Base-by-base conservation (phyloP, 2,888 invertebrate genomes). In the Hymenopus coronatus region DNA sequence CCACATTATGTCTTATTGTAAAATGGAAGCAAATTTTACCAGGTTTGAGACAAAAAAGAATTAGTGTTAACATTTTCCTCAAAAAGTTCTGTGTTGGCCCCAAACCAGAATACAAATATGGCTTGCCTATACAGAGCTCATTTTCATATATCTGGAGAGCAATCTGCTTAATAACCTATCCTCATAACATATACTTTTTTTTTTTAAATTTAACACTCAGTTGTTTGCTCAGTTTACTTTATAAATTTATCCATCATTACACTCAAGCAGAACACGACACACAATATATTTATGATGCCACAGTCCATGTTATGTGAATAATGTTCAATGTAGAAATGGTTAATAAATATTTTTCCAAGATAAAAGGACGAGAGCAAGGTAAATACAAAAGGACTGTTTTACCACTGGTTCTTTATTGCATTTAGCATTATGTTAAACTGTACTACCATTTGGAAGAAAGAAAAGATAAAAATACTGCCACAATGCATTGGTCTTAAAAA, bases 1-100 rank as follows among this genome's bases (percentile, higher is more conserved):
- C 87, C 54, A 20, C 25, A 87, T 81, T 87, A 82, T 87, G 82
- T 70, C 82, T 87, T 87, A 87, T 87, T 87, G 87, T 87, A 27
- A 82, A 82, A 25, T 87, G 87, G 87, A 87, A 87, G 87, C 82
- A 82, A 87, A 82, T 86, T 28, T 87, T 40, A 7, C 82, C 82
- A n/a, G 20, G 54, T 70, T 70, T 70, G 20, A 20, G 54, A 25
- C 15, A 70, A 70, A 70, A 70, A 70, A 70, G 54, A 70, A 70
- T 15, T 20, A 70, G 3, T 70, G 54, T 70, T n/a, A 20, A 70
- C 25, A 70, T 20, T 70, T 70, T 70, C 8, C 20, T 20, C 20
- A 20, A 15, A 70, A 20, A 70, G 54, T 70, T 70, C 3, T 20
- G 54, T 70, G 54, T 70, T 70, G 54, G 54, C 54, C 15, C 54